Conservation (phyloP, 2,113 vertebrate species). For the Coreoperca whiteheadi region DNA sequence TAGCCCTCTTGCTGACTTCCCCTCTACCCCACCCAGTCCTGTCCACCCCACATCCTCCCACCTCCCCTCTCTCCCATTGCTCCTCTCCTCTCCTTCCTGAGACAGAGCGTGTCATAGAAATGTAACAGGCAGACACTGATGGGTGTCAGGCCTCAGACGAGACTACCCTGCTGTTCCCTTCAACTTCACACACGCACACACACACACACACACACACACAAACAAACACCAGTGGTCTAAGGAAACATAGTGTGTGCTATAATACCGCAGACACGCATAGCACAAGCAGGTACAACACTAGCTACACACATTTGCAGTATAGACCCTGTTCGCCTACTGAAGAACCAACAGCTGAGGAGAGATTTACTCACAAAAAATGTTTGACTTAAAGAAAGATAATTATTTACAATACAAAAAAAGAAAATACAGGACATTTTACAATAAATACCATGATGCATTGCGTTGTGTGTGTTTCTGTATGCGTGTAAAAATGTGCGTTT, state of each 20-base stretch:
- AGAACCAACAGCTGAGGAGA: neutral
- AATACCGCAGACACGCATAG: constrained; percentile 23
- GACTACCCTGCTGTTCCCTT: constrained; percentile 58
- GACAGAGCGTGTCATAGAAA: constrained; percentile 77
- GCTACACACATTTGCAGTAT: neutral
- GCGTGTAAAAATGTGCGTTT: constrained; percentile 8
- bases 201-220: too few species aligned
- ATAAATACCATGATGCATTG: neutral
- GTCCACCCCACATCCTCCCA: constrained; percentile 44
- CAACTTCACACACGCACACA: constrained; percentile 55
- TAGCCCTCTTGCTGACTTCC: constrained; percentile 45
- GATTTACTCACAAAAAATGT: neutral
- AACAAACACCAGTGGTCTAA: constrained; percentile 38
- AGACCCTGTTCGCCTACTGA: neutral
- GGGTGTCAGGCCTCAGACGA: constrained; percentile 70
- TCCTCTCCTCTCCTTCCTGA: constrained; percentile 47
- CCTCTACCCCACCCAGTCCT: constrained; percentile 37
- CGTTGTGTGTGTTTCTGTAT: neutral
- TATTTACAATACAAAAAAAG: neutral
- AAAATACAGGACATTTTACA: neutral
- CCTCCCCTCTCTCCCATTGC: constrained; percentile 38
- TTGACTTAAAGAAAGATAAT: neutral
- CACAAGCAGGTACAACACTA: constrained; percentile 10
- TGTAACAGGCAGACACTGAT: constrained; percentile 77
- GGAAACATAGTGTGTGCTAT: constrained; percentile 26